These are phyloP conservation scores for Bothrops jararaca DNA, from an alignment of 2,113 vertebrate species.

Conservation along the genomic window DNA sequence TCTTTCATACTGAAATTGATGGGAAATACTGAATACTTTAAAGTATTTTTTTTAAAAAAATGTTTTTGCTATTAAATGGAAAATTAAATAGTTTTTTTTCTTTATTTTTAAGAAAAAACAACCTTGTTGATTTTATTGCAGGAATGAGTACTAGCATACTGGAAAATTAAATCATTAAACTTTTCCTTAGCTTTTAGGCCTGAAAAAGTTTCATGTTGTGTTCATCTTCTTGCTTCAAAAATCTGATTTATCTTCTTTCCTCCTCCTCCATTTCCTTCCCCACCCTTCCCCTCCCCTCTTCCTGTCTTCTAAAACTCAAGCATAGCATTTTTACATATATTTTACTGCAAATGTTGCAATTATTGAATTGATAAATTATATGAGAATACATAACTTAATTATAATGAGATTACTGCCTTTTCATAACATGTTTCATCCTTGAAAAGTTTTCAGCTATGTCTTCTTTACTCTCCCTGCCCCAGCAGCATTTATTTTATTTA, in stretches of 20 bases:
- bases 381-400: neutral
- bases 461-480: neutral
- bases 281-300: neutral
- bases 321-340: neutral
- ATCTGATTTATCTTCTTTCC: neutral
- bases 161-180: neutral
- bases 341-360: neutral
- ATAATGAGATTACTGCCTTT: neutral
- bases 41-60: neutral
- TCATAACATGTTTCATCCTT: neutral
- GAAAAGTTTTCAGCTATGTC: neutral
- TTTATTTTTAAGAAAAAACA: neutral
- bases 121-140: neutral
- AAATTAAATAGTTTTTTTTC: neutral
- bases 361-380: neutral
- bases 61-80: neutral
- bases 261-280: fast-evolving
- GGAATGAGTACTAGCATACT: neutral
- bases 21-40: neutral
- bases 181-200: neutral
- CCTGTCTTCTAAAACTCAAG: neutral
- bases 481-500: no score
- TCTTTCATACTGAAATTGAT: neutral
- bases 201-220: neutral
- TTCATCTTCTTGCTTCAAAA: neutral